Conservation (phyloP, 2,888 invertebrate genomes). For the Pristionchus exspectatus region DNA sequence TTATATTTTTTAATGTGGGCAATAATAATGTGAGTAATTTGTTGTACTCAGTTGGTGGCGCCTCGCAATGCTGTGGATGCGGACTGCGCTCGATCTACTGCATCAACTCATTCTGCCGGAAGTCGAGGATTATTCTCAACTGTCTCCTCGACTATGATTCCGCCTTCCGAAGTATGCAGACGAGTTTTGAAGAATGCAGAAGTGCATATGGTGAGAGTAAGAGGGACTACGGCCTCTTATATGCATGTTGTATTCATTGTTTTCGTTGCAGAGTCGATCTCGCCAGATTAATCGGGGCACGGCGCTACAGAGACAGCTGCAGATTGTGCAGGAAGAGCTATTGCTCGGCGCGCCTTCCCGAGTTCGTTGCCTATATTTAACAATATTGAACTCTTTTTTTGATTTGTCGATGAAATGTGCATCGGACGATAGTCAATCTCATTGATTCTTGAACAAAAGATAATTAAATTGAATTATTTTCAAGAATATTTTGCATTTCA, state of each 20-base stretch:
- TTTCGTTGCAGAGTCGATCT: background rate
- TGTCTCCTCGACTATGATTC: background rate
- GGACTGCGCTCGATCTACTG: background rate
- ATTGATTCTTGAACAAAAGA: too few relatives aligned
- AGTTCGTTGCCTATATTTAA: background rate
- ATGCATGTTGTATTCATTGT: background rate
- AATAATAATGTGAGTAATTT: background rate
- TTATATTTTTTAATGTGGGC: background rate
- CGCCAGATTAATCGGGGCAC: background rate
- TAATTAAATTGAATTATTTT: background rate
- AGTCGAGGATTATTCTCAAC: background rate
- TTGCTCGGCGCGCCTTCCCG: background rate
- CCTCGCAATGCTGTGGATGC: background rate
- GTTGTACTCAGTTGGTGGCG: background rate
- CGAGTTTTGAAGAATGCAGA: background rate
- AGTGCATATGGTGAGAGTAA: background rate
- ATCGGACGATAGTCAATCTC: too few relatives aligned
- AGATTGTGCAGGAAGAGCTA: background rate
- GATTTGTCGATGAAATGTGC: too few relatives aligned
- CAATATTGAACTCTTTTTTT: too few relatives aligned
- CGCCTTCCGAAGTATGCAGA: background rate
- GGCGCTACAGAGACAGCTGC: background rate
- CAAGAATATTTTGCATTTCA: background rate
- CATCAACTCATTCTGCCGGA: background rate
- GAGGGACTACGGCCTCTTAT: too few relatives aligned